Conservation (phyloP, 2,888 invertebrate species). For the Protonemura montana region DNA sequence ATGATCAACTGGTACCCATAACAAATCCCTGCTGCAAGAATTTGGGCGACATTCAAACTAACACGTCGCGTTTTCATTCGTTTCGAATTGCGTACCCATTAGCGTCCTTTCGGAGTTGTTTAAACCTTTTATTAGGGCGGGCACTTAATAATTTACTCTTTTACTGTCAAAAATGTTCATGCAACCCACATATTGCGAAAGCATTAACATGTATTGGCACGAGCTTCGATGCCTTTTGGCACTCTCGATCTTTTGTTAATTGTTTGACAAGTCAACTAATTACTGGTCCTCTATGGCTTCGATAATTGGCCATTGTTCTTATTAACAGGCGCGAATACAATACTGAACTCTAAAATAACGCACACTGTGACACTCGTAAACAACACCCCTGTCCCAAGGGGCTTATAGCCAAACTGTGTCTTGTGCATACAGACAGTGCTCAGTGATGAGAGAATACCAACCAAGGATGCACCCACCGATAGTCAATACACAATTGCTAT, state of each 20-base stretch:
- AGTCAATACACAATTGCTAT: background rate
- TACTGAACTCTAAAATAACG: background rate
- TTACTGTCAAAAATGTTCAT: background rate
- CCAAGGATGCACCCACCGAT: no score
- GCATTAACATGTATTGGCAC: background rate
- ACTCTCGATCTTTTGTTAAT: background rate
- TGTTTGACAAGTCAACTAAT: background rate
- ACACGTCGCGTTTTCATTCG: background rate
- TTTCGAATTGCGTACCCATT: background rate
- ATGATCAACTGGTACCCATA: background rate
- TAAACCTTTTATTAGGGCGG: background rate
- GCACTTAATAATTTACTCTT: background rate
- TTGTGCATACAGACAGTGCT: no score
- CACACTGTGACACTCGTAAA: no score
- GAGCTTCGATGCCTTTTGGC: background rate
- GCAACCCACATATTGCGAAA: background rate
- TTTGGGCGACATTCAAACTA: background rate
- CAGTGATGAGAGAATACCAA: no score
- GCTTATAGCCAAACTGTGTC: no score
- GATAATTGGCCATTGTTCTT: background rate
- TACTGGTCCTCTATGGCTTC: background rate
- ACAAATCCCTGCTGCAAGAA: background rate
- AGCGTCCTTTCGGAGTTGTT: background rate
- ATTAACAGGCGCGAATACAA: background rate
- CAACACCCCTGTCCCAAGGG: no score